Evolutionary conservation across 2,888 invertebrate species (phyloP).

Genomic region (Mesoligia furuncula): DNA sequence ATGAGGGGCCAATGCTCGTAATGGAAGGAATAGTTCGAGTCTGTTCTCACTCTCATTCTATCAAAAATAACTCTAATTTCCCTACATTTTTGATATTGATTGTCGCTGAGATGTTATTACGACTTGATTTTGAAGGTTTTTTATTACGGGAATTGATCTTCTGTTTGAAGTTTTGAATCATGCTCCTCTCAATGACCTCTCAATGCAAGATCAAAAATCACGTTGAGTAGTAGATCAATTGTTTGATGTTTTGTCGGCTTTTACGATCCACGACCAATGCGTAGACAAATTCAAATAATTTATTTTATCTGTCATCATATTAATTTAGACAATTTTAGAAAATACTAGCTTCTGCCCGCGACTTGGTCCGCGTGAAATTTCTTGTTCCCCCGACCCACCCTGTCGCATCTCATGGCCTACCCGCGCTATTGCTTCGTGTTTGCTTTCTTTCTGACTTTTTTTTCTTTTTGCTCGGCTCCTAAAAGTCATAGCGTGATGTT

Average conservation of each 20-base stretch:
- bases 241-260: not conserved
- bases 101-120: not conserved
- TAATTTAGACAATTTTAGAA: not conserved
- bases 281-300: not conserved
- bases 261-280: not conserved
- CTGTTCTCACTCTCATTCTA: not conserved
- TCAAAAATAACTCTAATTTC: not conserved
- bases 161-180: not conserved
- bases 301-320: not conserved
- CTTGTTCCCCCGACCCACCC: too few relatives aligned
- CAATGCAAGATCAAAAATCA: not conserved
- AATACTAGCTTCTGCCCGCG: not conserved
- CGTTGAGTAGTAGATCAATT: not conserved
- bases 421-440: too few relatives aligned
- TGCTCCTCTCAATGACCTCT: not conserved
- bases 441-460: too few relatives aligned
- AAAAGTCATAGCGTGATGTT: too few relatives aligned
- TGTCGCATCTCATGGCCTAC: too few relatives aligned
- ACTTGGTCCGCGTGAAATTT: too few relatives aligned
- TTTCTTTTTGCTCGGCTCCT: too few relatives aligned
- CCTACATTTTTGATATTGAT: not conserved
- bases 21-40: not conserved
- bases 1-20: not conserved
- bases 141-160: too few relatives aligned
- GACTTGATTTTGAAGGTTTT: not conserved